phyloP scores from a whole-genome alignment of 2,797 vertebrate genomes.

The Onychomys torridus region DNA sequence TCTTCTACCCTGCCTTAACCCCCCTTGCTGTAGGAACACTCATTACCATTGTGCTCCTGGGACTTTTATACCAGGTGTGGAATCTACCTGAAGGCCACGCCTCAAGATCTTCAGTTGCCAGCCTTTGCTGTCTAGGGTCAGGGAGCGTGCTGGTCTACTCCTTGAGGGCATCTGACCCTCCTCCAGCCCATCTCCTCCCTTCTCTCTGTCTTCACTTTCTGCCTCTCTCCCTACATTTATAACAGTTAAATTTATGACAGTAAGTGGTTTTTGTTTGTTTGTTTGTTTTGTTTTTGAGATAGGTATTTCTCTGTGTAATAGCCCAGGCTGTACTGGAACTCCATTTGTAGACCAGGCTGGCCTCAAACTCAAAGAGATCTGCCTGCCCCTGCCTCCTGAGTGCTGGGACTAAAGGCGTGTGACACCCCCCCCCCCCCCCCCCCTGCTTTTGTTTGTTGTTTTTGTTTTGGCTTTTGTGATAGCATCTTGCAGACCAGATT shows the following conservation, averaged over 20 bases:
- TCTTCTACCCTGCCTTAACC: not conserved
- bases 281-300: not conserved
- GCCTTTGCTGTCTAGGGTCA: not conserved
- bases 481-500: not conserved
- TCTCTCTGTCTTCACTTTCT: not conserved
- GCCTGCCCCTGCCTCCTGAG: not conserved
- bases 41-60: not conserved
- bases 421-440: too few relatives aligned
- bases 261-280: not conserved
- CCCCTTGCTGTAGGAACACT: not conserved
- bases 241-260: not conserved
- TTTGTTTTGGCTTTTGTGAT: not conserved
- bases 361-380: not conserved
- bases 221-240: not conserved
- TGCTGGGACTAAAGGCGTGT: not conserved
- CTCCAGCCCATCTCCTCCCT: not conserved
- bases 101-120: not conserved
- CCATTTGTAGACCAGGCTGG: not conserved
- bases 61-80: not conserved
- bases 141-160: not conserved
- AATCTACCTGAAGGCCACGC: not conserved
- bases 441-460: not conserved
- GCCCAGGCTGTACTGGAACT: not conserved
- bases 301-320: not conserved
- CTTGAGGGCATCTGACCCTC: not conserved